Evolutionary conservation across 2,797 vertebrate genomes (phyloP), one percentile per base, ranked within the genome.

Genomic region (Pseudochromis fuscus): DNA sequence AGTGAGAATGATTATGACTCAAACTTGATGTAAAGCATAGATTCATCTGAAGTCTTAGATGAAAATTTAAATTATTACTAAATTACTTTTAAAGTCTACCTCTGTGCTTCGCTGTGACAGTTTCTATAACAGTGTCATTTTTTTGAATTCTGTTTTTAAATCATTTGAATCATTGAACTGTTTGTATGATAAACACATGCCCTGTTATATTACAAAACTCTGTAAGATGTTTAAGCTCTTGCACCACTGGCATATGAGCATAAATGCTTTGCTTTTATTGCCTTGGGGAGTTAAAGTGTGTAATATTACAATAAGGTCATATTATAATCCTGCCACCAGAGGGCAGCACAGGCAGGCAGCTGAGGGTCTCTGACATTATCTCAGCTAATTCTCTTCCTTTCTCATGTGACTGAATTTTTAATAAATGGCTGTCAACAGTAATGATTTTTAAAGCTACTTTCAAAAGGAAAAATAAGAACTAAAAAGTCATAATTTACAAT

Each of bases 321-420:
- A n/a, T n/a, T n/a, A n/a, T n/a, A n/a, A n/a, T n/a, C n/a, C n/a
- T n/a, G 19, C 88, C 90, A 90, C 79, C 77, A 86, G 90, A 76
- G 84, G 87, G 83, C 88, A 82, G 81, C 49, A 84, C 21, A 71
- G 67, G 71, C 73, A 56, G 74, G 67, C 46, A 63, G 48, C 60
- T 75, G 52, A 55, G 35, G 25, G 55, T 42, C 27, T 55, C 19
- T 68, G 23, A 24, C 33, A 53, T 13, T 0, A 2, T 18, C 51
- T 19, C 1, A 28, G 37, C 37, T 30, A 6, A 42, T n/a, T 42
- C 2, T 19, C 9, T 42, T 42, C 19, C 7, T 15, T 37, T 4
- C 42, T 28, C 3, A 25, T 38, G 7, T 8, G 11, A 51, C 2
- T 33, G 25, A 28, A 9, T 0, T 1, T 15, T 18, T 4, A 10